Percentiles rank a stretch among this genome's conserved stretches.
Evolutionary conservation across 2,113 vertebrate genomes (phyloP).

Genomic region (Prinia subflava): DNA sequence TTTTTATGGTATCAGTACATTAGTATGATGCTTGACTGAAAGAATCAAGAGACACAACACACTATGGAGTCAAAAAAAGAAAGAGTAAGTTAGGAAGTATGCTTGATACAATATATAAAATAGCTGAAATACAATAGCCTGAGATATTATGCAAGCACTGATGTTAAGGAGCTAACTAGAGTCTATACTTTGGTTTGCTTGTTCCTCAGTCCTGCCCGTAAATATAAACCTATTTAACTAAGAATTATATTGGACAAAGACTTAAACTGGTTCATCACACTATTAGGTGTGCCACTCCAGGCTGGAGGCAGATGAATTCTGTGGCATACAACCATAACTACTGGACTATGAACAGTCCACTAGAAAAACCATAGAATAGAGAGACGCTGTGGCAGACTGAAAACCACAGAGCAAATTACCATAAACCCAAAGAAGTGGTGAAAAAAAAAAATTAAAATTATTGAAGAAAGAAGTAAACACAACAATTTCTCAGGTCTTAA

Average conservation of each 20-base stretch:
- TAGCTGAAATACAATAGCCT: neutral
- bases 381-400: neutral
- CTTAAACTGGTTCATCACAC: neutral
- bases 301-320: neutral
- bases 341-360: neutral
- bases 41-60: neutral
- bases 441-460: neutral
- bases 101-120: neutral
- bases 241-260: fast-evolving
- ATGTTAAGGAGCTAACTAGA: neutral
- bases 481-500: neutral
- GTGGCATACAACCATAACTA: neutral
- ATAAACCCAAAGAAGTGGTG: neutral
- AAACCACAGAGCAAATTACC: neutral
- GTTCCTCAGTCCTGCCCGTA: neutral
- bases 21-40: neutral
- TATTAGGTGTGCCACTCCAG: neutral
- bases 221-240: neutral
- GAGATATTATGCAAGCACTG: neutral
- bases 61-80: neutral
- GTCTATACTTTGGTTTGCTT: neutral
- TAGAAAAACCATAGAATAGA: neutral
- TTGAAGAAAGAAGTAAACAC: neutral
- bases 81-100: neutral
- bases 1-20: neutral